Evolutionary conservation across 1,140 invertebrate species (phyloP).

Genomic region (Ganaspis sp.): DNA sequence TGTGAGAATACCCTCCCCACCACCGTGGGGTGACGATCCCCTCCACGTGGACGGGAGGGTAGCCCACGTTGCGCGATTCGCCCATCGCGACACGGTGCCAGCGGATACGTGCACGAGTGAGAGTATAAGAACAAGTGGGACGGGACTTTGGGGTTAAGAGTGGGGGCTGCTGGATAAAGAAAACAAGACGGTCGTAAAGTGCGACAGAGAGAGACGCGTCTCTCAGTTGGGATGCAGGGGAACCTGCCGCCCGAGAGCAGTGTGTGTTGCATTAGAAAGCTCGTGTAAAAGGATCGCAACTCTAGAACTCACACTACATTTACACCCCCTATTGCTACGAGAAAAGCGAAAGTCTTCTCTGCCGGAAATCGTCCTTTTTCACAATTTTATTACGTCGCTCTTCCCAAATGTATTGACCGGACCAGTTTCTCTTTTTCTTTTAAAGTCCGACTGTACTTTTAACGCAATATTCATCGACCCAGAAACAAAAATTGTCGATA

Average conservation of each 20-base stretch:
- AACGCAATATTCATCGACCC: no score
- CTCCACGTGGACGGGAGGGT: constrained; percentile 17
- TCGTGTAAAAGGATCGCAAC: constrained; percentile 40
- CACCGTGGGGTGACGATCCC: constrained; percentile 41
- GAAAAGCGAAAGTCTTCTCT: constrained; percentile 35
- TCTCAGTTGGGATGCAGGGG: constrained; percentile 31
- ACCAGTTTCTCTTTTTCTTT: neutral
- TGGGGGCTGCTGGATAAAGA: neutral
- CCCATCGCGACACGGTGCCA: constrained; percentile 43
- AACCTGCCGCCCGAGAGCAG: constrained; percentile 39
- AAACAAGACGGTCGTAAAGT: neutral
- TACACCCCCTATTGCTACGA: constrained; percentile 30
- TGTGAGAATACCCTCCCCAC: constrained; percentile 42
- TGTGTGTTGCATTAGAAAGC: neutral
- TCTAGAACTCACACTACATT: neutral
- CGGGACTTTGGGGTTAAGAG: constrained; percentile 1
- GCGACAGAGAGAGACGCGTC: constrained; percentile 43
- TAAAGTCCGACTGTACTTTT: no score
- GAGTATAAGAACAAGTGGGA: constrained; percentile 24
- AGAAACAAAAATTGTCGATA: no score
- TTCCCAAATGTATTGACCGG: neutral
- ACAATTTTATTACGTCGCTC: constrained; percentile 27
- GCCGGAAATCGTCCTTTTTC: constrained; percentile 8
- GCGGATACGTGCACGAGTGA: constrained; percentile 32
- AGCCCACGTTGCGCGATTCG: constrained; percentile 54